Base-by-base conservation (phyloP, 2,113 vertebrate genomes). In the Tympanuchus pallidicinctus region DNA sequence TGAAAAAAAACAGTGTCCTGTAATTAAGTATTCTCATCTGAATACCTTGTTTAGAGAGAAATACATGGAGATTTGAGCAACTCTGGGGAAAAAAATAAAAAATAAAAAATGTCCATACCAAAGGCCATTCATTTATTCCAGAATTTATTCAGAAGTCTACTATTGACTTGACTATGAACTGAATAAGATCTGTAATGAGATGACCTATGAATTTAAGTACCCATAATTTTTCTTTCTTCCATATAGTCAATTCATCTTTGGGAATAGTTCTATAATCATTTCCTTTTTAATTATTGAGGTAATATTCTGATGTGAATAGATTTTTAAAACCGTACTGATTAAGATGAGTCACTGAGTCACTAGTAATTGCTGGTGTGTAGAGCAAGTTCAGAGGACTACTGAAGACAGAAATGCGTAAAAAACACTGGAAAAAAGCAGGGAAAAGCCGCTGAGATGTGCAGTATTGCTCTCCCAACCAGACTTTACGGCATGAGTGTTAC, bases 1-100 rank as follows among this genome's bases (percentile, higher is more conserved):
- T 84, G 77, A 72, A 89, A 43, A 43, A 10, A 8, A 90, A 27
- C 4, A 28, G 38, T 13, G 0, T 25, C 28, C 24, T 76, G 16
- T 89, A 84, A 89, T 90, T 90, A 92, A 43, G 11, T 54, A 12
- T 82, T 75, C 73, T 82, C 13, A 61, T 86, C 43, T 59, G 82
- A 91, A 47, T 72, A 67, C 52, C 61, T 90, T 79, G 10, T 61
- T 84, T 52, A 43, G 27, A 57, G 22, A 54, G 7, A 89, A 76
- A 63, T 65, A 22, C 13, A 22, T 13, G 4, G 13, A 48, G 72
- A 45, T 92, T 72, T 76, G 15, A 30, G 1, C 70, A 50, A 2
- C 2, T 82, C 72, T 59, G 5, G 10, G 52, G 8, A 30, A 54
- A 24, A 11, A 28, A 12, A 48, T 36, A 38, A 10, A 38, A 38